Conservation (phyloP, 2,888 invertebrate species). For the Drosophila mayaguana region DNA sequence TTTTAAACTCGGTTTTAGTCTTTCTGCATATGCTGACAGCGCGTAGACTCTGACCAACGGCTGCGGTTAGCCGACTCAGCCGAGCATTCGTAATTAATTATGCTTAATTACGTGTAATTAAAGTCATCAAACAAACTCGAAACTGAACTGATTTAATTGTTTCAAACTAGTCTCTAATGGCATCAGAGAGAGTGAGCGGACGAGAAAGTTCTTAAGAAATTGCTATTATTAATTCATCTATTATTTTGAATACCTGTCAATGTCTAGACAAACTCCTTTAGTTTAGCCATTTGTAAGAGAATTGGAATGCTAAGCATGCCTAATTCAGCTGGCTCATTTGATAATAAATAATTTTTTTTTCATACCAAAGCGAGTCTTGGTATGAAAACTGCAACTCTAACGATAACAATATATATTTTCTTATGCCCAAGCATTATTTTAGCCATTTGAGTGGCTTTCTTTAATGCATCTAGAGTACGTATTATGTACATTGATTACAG, state of each 20-base stretch:
- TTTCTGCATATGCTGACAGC: constrained; percentile 16
- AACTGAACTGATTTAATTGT: constrained; percentile 1
- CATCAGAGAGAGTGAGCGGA: no score
- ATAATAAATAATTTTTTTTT: no score
- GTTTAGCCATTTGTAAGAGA: background rate
- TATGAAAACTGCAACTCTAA: background rate
- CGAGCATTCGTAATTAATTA: constrained; percentile 48
- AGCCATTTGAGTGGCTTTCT: background rate
- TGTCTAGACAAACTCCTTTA: background rate
- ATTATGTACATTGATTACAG: background rate
- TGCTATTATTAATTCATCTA: constrained; percentile 5
- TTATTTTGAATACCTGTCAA: background rate
- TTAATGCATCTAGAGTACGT: background rate
- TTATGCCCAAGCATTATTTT: background rate
- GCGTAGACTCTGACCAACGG: constrained; percentile 5
- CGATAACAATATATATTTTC: background rate
- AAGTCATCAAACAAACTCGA: constrained; percentile 31
- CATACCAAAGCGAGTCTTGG: background rate
- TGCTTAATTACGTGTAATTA: constrained; percentile 60
- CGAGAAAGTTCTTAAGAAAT: background rate
- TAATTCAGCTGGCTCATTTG: background rate
- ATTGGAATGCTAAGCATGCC: background rate
- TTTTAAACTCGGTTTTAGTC: constrained; percentile 13
- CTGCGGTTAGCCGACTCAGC: constrained; percentile 13
- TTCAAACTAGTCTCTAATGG: background rate